phyloP scores from a whole-genome alignment of 2,888 invertebrate genomes.

The Thysanoteuthis rhombus region DNA sequence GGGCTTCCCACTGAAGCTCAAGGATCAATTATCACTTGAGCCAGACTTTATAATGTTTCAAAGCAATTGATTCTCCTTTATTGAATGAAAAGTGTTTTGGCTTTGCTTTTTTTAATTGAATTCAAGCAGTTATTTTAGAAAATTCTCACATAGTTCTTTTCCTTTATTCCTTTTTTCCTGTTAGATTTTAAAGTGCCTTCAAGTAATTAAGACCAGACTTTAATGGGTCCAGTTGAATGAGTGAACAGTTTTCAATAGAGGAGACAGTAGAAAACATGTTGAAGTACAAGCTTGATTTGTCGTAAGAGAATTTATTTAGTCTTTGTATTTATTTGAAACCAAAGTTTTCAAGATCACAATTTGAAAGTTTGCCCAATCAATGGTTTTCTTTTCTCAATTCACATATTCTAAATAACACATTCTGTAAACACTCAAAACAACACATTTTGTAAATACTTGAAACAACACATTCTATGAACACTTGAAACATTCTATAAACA shows the following conservation, averaged over 20 bases:
- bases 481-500: no score
- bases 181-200: background rate
- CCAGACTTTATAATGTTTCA: background rate
- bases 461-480: no score
- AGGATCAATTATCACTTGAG: background rate
- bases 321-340: background rate
- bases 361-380: background rate
- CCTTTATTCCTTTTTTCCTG: background rate
- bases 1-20: background rate
- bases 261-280: background rate
- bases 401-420: no score
- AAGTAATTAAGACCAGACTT: background rate
- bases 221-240: background rate
- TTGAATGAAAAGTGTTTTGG: background rate
- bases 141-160: background rate
- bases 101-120: background rate
- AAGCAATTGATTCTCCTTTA: background rate
- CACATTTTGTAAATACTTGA: no score
- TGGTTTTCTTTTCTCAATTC: no score
- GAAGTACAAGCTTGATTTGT: background rate
- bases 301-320: background rate
- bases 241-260: background rate
- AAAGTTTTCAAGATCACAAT: background rate
- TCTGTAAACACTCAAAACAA: no score
- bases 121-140: background rate